Percentiles rank a stretch among this genome's conserved stretches.
phyloP scores from a whole-genome alignment of 2,797 vertebrate genomes.

The Oreochromis mossambicus region DNA sequence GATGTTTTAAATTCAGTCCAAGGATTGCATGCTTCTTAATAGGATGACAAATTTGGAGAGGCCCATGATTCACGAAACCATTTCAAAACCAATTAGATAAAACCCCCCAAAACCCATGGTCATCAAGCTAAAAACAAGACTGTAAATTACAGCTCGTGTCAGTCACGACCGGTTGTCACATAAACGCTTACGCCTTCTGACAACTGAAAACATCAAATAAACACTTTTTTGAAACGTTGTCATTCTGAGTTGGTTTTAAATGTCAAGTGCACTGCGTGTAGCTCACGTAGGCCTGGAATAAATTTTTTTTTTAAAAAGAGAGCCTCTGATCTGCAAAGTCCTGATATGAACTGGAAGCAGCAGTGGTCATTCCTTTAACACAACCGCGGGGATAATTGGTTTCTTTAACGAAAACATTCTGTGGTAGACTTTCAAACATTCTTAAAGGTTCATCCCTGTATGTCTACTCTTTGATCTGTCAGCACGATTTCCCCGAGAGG shows the following conservation, averaged over 20 bases:
- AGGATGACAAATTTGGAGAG: slow-evolving; percentile 38
- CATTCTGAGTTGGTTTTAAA: slow-evolving; percentile 6
- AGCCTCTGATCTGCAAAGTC: slow-evolving; percentile 25
- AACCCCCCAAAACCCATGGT: slow-evolving; percentile 25
- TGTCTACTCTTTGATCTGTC: slow-evolving; percentile 55
- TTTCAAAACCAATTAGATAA: slow-evolving; percentile 42
- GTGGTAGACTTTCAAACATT: slow-evolving; percentile 49
- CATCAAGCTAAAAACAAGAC: slow-evolving; percentile 31
- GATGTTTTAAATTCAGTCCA: slow-evolving; percentile 61
- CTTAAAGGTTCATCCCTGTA: slow-evolving; percentile 35
- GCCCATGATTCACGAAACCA: slow-evolving; percentile 19
- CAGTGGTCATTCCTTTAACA: slow-evolving; percentile 47
- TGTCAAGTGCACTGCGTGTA: not conserved
- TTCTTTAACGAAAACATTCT: slow-evolving; percentile 42
- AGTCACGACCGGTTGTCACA: not conserved
- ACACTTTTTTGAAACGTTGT: not conserved
- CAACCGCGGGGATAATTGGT: slow-evolving; percentile 32
- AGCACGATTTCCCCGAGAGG: slow-evolving; percentile 37
- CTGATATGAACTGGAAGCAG: slow-evolving; percentile 46
- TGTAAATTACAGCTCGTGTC: not conserved
- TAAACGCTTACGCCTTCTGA: slow-evolving; percentile 21
- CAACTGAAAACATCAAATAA: slow-evolving; percentile 11
- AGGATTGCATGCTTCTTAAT: slow-evolving; percentile 61
- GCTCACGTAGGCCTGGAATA: not conserved
- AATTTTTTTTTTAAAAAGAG: no score